A percentile compares a stretch with the other conserved stretches of the same genome.
phyloP scores from a whole-genome alignment of 2,797 vertebrate genomes.

The Enoplosus armatus region DNA sequence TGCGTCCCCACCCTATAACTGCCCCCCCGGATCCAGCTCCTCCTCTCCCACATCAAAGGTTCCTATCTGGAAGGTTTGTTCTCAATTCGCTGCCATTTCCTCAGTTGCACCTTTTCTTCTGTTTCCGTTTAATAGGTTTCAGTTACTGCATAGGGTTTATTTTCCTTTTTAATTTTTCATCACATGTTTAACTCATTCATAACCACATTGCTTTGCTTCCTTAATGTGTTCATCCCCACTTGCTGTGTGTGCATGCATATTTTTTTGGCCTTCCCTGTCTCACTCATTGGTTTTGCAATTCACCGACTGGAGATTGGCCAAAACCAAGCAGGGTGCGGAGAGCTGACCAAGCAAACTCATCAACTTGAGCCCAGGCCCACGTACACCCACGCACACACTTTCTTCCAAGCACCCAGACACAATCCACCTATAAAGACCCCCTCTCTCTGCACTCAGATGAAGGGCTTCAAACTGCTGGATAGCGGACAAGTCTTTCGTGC shows the following conservation, averaged over 20 bases:
- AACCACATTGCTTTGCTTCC: slow-evolving; percentile 73
- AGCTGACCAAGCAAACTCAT: slow-evolving; percentile 45
- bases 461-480: slow-evolving; percentile 87
- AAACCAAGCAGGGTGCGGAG: slow-evolving; percentile 68
- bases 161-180: slow-evolving; percentile 54
- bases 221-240: slow-evolving; percentile 54
- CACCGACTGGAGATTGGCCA: slow-evolving; percentile 68
- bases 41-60: slow-evolving; percentile 98
- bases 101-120: slow-evolving; percentile 69
- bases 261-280: slow-evolving; percentile 38
- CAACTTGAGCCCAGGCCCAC: slow-evolving; percentile 28
- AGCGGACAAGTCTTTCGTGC: slow-evolving; percentile 72
- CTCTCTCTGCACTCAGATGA: slow-evolving; percentile 85
- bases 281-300: slow-evolving; percentile 73
- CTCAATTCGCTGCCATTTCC: slow-evolving; percentile 83
- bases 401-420: slow-evolving; percentile 37
- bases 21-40: slow-evolving; percentile 98
- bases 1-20: slow-evolving; percentile 94
- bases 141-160: slow-evolving; percentile 38
- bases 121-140: slow-evolving; percentile 52
- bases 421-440: slow-evolving; percentile 64
- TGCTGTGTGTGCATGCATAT: slow-evolving; percentile 58
- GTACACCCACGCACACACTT: slow-evolving; percentile 30
- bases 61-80: slow-evolving; percentile 99
- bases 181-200: slow-evolving; percentile 77